Conservation (phyloP, 2,888 invertebrate genomes). For the Venusia cambrica region DNA sequence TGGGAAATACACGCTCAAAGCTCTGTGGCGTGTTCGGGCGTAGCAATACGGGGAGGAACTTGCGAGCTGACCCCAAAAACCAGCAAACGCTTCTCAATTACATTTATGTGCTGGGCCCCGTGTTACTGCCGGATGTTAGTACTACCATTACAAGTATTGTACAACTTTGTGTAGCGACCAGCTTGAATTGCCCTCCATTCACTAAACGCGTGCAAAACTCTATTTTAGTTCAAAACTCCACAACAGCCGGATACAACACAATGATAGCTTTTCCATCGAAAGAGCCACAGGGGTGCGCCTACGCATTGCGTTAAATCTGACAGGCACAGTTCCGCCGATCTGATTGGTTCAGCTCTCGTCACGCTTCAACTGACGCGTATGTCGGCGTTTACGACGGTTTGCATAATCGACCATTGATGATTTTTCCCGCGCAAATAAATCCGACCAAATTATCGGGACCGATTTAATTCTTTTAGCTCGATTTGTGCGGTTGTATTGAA, state of each 20-base stretch:
- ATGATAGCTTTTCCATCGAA: slow-evolving; percentile 51
- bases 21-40: slow-evolving; percentile 12
- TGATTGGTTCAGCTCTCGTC: slow-evolving; percentile 54
- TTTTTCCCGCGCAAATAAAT: slow-evolving; percentile 54
- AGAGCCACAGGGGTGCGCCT: slow-evolving; percentile 59
- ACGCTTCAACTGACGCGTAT: slow-evolving; percentile 59
- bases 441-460: slow-evolving; percentile 36
- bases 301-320: slow-evolving; percentile 66
- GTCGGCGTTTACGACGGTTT: slow-evolving; percentile 50
- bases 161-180: slow-evolving; percentile 23
- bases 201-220: slow-evolving; percentile 23
- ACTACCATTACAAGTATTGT: slow-evolving; percentile 20
- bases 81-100: slow-evolving; percentile 16
- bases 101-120: slow-evolving; percentile 23
- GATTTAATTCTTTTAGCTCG: slow-evolving; percentile 21
- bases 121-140: slow-evolving; percentile 22
- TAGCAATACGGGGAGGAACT: slow-evolving; percentile 12
- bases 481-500: slow-evolving; percentile 25
- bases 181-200: slow-evolving; percentile 26
- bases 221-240: slow-evolving; percentile 35
- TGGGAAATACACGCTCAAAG: slow-evolving; percentile 17
- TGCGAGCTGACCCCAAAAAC: slow-evolving; percentile 16
- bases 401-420: slow-evolving; percentile 61
- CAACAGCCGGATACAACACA: slow-evolving; percentile 48
- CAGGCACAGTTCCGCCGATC: slow-evolving; percentile 71